A percentile compares a stretch with the other conserved stretches of the same genome.
Evolutionary conservation across 2,888 invertebrate species (phyloP).

Genomic region (Eurytoma californica): DNA sequence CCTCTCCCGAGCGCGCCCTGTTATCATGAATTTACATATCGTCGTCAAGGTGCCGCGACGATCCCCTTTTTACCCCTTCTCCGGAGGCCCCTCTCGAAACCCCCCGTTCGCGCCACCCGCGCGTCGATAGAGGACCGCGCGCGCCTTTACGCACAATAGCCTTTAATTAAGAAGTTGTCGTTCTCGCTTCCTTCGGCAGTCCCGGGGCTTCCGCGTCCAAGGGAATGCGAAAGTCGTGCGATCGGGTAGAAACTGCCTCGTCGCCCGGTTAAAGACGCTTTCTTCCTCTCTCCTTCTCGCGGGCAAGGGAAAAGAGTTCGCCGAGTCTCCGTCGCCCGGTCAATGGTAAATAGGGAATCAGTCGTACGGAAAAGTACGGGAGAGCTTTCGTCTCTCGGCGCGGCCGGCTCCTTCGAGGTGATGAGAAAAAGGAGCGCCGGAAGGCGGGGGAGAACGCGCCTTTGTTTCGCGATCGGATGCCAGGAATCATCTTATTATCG

Average conservation of each 20-base stretch:
- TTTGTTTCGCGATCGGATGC: neutral
- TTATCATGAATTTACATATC: slow-evolving; percentile 74
- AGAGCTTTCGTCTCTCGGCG: neutral
- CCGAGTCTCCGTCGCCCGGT: neutral
- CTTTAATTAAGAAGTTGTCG: slow-evolving; percentile 72
- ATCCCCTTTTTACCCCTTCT: slow-evolving; percentile 23
- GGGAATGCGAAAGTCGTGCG: slow-evolving; percentile 7
- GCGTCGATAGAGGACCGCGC: slow-evolving; percentile 31
- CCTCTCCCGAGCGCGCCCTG: slow-evolving; percentile 64
- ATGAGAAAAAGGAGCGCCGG: slow-evolving; percentile 1
- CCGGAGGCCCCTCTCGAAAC: neutral
- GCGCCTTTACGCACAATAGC: slow-evolving; percentile 68
- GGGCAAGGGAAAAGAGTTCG: neutral
- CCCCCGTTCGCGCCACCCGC: neutral
- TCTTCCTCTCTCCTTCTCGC: neutral
- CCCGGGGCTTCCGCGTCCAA: slow-evolving; percentile 3
- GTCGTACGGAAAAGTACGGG: slow-evolving; percentile 1
- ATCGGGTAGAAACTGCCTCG: neutral
- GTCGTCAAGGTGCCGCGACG: slow-evolving; percentile 40
- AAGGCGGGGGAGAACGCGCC: neutral
- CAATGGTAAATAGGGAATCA: slow-evolving; percentile 35
- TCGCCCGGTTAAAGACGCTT: neutral
- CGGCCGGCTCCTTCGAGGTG: neutral
- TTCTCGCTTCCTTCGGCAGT: slow-evolving; percentile 41
- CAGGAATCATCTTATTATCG: slow-evolving; percentile 27